Percentiles rank a stretch among this genome's conserved stretches.
Evolutionary conservation across 2,888 invertebrate species (phyloP).

Genomic region (Orthosia cruda): DNA sequence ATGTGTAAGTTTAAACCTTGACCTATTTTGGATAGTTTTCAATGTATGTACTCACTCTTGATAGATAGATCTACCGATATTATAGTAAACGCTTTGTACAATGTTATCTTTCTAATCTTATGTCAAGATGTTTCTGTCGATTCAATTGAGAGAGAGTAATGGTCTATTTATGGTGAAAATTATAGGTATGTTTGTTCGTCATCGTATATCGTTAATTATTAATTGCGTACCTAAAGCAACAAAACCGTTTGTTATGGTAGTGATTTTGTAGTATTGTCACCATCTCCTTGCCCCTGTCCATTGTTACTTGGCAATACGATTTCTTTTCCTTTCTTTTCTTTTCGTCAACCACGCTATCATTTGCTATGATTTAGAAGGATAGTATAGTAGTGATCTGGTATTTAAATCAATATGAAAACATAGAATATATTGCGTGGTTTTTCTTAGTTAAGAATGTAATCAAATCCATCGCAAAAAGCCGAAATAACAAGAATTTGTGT

Average conservation of each 20-base stretch:
- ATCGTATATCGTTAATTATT: not conserved
- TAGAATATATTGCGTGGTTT: too few species aligned
- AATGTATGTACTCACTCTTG: slow-evolving; percentile 20
- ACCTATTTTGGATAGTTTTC: slow-evolving; percentile 59
- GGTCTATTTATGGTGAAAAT: not conserved
- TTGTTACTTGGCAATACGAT: not conserved
- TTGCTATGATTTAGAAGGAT: too few species aligned
- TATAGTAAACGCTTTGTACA: slow-evolving; percentile 22
- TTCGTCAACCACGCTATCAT: not conserved
- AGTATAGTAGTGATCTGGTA: too few species aligned
- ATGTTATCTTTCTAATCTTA: slow-evolving; percentile 48
- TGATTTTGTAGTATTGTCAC: too few species aligned
- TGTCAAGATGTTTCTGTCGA: slow-evolving; percentile 20
- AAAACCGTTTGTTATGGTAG: too few species aligned
- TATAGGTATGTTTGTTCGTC: not conserved
- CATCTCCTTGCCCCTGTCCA: not conserved
- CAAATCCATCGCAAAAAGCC: too few species aligned
- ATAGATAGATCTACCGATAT: slow-evolving; percentile 20
- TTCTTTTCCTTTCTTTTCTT: not conserved
- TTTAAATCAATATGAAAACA: too few species aligned
- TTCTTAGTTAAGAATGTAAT: too few species aligned
- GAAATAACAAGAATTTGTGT: too few species aligned
- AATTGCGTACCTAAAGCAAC: not conserved
- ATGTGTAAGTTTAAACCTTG: slow-evolving; percentile 48
- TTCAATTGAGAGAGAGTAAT: slow-evolving; percentile 2